These are phyloP conservation scores for Virgularia gustaviana DNA, from an alignment of 92 coral and sea anemone genomes.

Conservation along the genomic window DNA sequence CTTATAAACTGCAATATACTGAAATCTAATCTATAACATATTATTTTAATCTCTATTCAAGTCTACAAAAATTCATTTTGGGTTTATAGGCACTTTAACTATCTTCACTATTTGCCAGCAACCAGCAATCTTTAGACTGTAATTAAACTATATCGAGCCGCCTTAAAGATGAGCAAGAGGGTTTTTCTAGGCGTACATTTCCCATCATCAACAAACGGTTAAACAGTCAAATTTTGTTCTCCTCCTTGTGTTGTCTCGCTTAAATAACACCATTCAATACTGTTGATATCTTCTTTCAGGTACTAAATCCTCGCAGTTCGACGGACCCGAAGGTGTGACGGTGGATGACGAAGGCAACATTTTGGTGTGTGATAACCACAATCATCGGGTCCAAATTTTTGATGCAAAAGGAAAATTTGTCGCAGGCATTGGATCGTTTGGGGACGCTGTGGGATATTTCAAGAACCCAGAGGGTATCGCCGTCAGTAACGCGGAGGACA, in stretches of 20 bases:
- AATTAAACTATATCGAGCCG: too few relatives aligned
- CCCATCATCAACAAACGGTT: too few relatives aligned
- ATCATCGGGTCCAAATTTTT: constrained; percentile 88
- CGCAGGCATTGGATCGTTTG: constrained; percentile 74
- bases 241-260: background rate
- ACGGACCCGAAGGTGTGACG: constrained; percentile 93
- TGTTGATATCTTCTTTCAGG: constrained; percentile 50
- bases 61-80: too few relatives aligned
- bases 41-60: too few relatives aligned
- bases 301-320: constrained; percentile 79
- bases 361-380: constrained; percentile 90
- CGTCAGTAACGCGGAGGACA: constrained; percentile 76
- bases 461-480: constrained; percentile 96
- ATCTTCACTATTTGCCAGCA: too few relatives aligned
- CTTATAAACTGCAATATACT: too few relatives aligned
- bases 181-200: too few relatives aligned
- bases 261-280: background rate
- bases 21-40: too few relatives aligned
- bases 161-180: too few relatives aligned
- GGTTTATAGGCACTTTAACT: too few relatives aligned
- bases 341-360: constrained; percentile 92
- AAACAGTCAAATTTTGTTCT: too few relatives aligned
- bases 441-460: constrained; percentile 81
- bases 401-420: constrained; percentile 68
- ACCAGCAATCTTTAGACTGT: too few relatives aligned